Evolutionary conservation across 2,797 vertebrate genomes (phyloP).

Genomic region (Eremophila alpestris): DNA sequence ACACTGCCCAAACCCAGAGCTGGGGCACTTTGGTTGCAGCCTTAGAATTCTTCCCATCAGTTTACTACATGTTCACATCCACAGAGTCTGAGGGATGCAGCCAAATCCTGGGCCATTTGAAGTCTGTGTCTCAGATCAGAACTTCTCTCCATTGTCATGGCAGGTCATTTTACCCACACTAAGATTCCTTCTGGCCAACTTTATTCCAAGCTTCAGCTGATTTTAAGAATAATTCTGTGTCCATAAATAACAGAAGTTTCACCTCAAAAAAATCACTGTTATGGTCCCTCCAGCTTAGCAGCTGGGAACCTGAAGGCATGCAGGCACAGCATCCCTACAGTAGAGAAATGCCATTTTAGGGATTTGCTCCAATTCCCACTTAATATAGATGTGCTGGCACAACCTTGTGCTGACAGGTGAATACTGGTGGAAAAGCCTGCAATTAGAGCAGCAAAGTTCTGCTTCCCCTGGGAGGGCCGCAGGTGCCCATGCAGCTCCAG

Average conservation of each 20-base stretch:
- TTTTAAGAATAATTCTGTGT: not conserved
- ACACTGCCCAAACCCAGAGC: not conserved
- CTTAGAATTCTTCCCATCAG: not conserved
- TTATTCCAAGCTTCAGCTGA: not conserved
- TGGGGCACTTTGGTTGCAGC: not conserved
- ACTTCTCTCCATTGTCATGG: rapidly evolving
- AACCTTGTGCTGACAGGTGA: conserved; percentile 28
- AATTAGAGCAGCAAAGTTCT: not conserved
- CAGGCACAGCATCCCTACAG: not conserved
- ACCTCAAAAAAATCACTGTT: not conserved
- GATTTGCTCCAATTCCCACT: not conserved
- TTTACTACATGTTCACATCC: not conserved
- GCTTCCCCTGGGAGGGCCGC: not conserved
- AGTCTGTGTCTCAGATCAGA: not conserved
- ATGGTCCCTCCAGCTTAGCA: not conserved
- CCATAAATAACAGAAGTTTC: not conserved
- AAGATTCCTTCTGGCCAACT: not conserved
- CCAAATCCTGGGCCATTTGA: not conserved
- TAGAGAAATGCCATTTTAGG: not conserved
- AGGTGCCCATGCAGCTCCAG: not conserved
- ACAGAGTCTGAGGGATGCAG: not conserved
- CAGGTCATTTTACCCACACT: not conserved
- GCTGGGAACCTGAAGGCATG: not conserved
- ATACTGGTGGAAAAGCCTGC: not conserved
- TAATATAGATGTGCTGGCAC: conserved; percentile 44